Evolutionary conservation across 1,140 invertebrate genomes (phyloP).

Genomic region (Conus ventricosus): DNA sequence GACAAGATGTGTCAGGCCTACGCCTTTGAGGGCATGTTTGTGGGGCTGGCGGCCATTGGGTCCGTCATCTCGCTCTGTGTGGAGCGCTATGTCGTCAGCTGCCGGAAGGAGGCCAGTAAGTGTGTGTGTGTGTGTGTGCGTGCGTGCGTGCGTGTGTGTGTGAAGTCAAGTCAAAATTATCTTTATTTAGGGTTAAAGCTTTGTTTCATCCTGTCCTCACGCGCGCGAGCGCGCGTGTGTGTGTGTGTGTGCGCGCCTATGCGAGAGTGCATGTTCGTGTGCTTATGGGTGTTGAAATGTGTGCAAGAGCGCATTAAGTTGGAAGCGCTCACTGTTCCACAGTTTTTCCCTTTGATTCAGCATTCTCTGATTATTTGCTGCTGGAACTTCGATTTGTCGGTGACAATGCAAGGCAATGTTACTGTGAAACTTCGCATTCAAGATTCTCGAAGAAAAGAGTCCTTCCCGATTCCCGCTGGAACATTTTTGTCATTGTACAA

Average conservation of each 20-base stretch:
- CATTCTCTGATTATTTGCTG: too few relatives aligned
- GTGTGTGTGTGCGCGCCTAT: conserved; percentile 5
- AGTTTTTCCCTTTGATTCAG: too few relatives aligned
- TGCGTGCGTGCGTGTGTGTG: not conserved
- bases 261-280: not conserved
- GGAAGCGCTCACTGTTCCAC: too few relatives aligned
- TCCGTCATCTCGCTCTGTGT: conserved; percentile 69
- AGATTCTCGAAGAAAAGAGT: too few relatives aligned
- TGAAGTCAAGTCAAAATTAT: too few relatives aligned
- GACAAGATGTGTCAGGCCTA: conserved; percentile 71
- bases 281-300: not conserved
- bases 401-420: too few relatives aligned
- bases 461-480: too few relatives aligned
- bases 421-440: too few relatives aligned
- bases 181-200: too few relatives aligned
- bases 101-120: conserved; percentile 51
- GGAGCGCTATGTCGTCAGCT: conserved; percentile 67
- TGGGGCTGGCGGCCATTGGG: conserved; percentile 69
- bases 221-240: not conserved
- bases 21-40: conserved; percentile 72
- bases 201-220: too few relatives aligned
- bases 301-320: not conserved
- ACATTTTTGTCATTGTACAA: too few relatives aligned
- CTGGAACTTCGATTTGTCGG: too few relatives aligned
- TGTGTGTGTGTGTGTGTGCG: conserved; percentile 21